Base-by-base conservation (phyloP, 2,888 invertebrate genomes). In the Stenoptilia bipunctidactyla region DNA sequence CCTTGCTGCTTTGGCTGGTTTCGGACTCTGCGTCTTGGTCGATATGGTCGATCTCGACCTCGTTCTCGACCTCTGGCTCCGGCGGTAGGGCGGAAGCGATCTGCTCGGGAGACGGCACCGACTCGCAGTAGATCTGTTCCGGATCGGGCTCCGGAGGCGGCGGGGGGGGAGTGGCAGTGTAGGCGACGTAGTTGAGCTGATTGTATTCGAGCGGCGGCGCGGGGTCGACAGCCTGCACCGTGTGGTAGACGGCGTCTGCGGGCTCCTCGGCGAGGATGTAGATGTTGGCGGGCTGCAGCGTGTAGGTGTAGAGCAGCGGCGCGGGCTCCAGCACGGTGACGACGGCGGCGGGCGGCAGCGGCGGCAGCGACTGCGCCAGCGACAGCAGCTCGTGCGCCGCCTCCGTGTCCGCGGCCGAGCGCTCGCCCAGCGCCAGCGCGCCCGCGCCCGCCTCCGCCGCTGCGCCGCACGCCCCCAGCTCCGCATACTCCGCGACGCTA, bases 311-410 rank as follows among this genome's bases (percentile, higher is more conserved):
- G 71, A 85, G 54, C 51, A 86, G 71, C 12, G 77, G 60, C 5
- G 60, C 15, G 9, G 60, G 57, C 1, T 61, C 47, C 86, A 66
- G 51, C 43, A 69, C 58, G 35, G 66, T 62, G 47, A 66, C 50
- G 15, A 90, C 88, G 13, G 89, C 85, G 50, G 90, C 86, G 20
- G 90, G 92, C 37, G 89, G 90, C 48, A 91, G 83, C 12, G 91
- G 93, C 10, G 93, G 93, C 55, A 92, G 67, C 51, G 92, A 91
- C 54, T 92, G 90, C 1, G 92, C 91, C 27, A 92, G 75, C 36
- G 91, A 92, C 15, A 92, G 77, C 45, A 91, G 82, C 66, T 92
- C 94, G 66, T 93, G 94, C 1, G 95, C 95, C 25, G 94, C 94
- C 76, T 94, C 94, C 8, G 93, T 94, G 72, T 95, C 95, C 58